A percentile compares a stretch with the other conserved stretches of the same genome.
These are phyloP conservation scores for Venustaconcha ellipsiformis DNA, from an alignment of 1,140 invertebrate species.

Conservation along the genomic window DNA sequence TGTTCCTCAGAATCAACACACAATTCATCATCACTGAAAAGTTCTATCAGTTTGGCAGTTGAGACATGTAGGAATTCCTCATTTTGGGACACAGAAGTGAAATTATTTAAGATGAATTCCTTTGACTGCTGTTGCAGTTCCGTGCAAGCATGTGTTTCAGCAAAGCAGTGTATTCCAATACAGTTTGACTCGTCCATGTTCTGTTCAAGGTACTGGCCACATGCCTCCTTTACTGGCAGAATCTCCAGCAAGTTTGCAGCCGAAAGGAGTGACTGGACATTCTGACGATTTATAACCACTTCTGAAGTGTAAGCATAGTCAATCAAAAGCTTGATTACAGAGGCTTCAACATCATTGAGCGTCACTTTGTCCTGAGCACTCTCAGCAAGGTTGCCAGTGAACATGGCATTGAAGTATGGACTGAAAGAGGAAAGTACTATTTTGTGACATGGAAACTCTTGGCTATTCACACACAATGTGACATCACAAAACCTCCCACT, in stretches of 20 bases:
- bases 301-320: slow-evolving; percentile 74
- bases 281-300: slow-evolving; percentile 70
- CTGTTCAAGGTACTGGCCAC: slow-evolving; percentile 72
- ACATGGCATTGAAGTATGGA: slow-evolving; percentile 72
- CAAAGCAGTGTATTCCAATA: slow-evolving; percentile 75
- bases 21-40: slow-evolving; percentile 71
- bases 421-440: slow-evolving; percentile 71
- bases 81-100: slow-evolving; percentile 57
- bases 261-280: slow-evolving; percentile 73
- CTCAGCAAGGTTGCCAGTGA: slow-evolving; percentile 68
- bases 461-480: slow-evolving; percentile 66
- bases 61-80: slow-evolving; percentile 72
- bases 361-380: slow-evolving; percentile 68
- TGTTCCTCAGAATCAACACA: slow-evolving; percentile 72
- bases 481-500: slow-evolving; percentile 70
- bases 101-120: slow-evolving; percentile 62
- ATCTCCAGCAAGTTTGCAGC: slow-evolving; percentile 73
- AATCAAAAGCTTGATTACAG: slow-evolving; percentile 69
- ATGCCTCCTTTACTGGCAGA: slow-evolving; percentile 72
- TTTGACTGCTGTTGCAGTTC: slow-evolving; percentile 71
- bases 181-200: slow-evolving; percentile 74
- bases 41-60: slow-evolving; percentile 68
- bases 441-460: slow-evolving; percentile 69
- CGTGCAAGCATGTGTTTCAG: slow-evolving; percentile 72
- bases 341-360: slow-evolving; percentile 71